These are phyloP conservation scores for Prunella strophiata DNA, from an alignment of 2,797 vertebrate genomes.

Conservation along the genomic window DNA sequence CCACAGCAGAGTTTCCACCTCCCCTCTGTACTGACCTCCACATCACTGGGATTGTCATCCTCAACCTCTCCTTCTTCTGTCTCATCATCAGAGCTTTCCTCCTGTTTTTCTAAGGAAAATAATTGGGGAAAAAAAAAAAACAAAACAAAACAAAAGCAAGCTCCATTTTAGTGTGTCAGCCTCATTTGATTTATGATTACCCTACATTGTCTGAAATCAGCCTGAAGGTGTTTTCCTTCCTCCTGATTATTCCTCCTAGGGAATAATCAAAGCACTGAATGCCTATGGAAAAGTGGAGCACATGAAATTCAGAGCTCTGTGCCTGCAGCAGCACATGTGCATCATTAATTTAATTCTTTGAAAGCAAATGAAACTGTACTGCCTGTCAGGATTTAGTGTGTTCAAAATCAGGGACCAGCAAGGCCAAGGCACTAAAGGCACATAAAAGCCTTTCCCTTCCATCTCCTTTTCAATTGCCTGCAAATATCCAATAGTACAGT, in stretches of 20 bases:
- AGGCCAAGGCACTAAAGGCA: not conserved
- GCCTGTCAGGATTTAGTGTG: not conserved
- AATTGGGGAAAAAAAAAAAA: not conserved
- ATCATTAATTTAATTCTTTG: not conserved
- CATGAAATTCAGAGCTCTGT: not conserved
- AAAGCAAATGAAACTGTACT: not conserved
- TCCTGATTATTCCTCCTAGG: not conserved
- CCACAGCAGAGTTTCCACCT: not conserved
- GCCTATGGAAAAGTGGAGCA: not conserved
- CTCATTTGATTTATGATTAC: not conserved
- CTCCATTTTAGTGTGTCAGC: not conserved
- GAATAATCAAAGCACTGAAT: not conserved
- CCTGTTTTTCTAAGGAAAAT: slow-evolving; percentile 75
- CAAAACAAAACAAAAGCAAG: not conserved
- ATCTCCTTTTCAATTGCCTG: not conserved
- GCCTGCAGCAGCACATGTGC: not conserved
- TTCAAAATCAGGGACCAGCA: not conserved
- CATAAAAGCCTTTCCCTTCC: not conserved
- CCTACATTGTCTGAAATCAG: slow-evolving; percentile 14
- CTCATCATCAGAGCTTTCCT: slow-evolving; percentile 83
- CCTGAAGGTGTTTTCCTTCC: slow-evolving; percentile 1
- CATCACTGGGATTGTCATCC: slow-evolving; percentile 79
- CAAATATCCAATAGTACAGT: not conserved
- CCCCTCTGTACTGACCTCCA: slow-evolving; percentile 74
- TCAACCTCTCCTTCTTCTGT: slow-evolving; percentile 86